Evolutionary conservation across 2,888 invertebrate species (phyloP).

Genomic region (Drosophila meridiana): DNA sequence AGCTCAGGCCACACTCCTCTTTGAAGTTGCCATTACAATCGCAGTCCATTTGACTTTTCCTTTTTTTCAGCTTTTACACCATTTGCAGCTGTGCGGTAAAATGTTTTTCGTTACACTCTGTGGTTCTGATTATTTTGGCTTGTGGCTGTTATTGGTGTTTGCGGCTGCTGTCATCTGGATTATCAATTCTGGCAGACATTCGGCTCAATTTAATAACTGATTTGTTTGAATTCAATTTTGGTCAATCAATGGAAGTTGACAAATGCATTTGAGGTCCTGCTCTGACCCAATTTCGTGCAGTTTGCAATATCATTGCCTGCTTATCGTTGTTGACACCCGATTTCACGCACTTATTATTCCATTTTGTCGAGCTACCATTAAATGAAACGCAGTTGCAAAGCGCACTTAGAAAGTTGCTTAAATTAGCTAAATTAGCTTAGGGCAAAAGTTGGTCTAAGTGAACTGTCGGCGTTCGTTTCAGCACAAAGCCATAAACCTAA

Average conservation of each 20-base stretch:
- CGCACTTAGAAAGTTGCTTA: constrained; percentile 33
- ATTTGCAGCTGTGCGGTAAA: constrained; percentile 16
- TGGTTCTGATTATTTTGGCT: constrained; percentile 43
- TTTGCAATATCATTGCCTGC: not conserved
- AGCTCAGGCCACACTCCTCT: constrained; percentile 2
- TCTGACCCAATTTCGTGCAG: not conserved
- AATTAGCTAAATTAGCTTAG: constrained; percentile 59
- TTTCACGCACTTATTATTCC: constrained; percentile 55
- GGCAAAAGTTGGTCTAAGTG: constrained; percentile 24
- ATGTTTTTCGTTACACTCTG: constrained; percentile 30
- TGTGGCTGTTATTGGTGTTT: constrained; percentile 18
- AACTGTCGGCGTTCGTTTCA: constrained; percentile 18
- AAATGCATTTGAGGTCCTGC: constrained; percentile 30
- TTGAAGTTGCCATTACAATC: constrained; percentile 10
- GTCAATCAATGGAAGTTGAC: constrained; percentile 28
- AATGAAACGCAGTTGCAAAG: constrained; percentile 37
- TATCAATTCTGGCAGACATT: constrained; percentile 52
- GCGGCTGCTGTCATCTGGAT: constrained; percentile 28
- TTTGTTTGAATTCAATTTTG: constrained; percentile 53
- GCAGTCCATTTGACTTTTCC: constrained; percentile 40
- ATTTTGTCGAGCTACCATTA: constrained; percentile 42
- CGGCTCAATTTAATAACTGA: constrained; percentile 62
- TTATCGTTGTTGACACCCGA: constrained; percentile 58
- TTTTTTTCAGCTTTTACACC: constrained; percentile 32
- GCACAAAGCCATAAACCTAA: constrained; percentile 37